Base-by-base conservation (phyloP, 2,888 invertebrate species). In the Macropis europaea region DNA sequence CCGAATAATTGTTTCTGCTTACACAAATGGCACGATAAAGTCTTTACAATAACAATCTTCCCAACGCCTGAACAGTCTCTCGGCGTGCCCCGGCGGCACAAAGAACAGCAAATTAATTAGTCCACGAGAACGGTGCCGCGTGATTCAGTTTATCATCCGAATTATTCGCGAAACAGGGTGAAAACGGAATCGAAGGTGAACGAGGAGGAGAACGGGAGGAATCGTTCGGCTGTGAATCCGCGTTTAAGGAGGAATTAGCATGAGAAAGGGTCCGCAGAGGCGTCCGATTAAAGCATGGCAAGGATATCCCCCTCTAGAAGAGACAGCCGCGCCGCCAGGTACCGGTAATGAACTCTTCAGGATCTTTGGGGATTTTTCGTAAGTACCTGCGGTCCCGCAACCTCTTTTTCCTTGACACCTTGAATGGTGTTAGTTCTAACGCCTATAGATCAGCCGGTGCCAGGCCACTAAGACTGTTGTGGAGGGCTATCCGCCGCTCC, bases 361-460 rank as follows among this genome's bases (percentile, higher is more conserved):
- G 63, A 70, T 73, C 69, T 57, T 54, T 53, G 50, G 73, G 78
- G 77, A 77, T 84, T 70, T 71, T 61, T 59, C 66, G 56, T 69
- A 76, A 84, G 80, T 84, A 85, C 82, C 84, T 82, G 81, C 71
- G 59, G 67, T 63, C 68, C 73, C 73, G 79, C 71, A 68, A 76
- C 75, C 77, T 82, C 77, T 85, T 85, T 84, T 76, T 72, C 78
- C 85, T 84, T 88, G 88, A 88, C 88, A 88, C 87, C 88, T 86
- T 86, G 88, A 86, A 87, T 86, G 84, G 89, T 88, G 89, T 90
- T 89, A 88, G 89, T 87, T 89, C 88, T 89, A 86, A 88, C 89
- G 87, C 89, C 89, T 87, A 73, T 79, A 76, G 77, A 84, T 81
- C 74, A 71, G 70, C 64, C 62, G 57, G 43, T n/a, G 59, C 53